phyloP scores from a whole-genome alignment of 2,888 invertebrate genomes.

The Andrena hattorfiana region DNA sequence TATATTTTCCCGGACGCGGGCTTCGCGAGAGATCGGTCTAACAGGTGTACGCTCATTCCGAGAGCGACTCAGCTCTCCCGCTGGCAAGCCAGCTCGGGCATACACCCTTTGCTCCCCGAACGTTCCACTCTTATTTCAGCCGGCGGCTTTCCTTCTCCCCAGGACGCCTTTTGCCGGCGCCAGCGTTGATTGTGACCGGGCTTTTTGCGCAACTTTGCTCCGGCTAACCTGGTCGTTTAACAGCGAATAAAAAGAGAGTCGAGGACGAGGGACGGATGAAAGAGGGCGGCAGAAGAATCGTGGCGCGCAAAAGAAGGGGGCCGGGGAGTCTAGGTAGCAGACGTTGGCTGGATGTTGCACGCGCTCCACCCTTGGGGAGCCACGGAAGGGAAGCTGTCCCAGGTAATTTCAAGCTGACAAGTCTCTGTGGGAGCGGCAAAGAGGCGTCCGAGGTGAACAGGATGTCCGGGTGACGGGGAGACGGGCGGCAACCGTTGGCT shows the following conservation, averaged over 20 bases:
- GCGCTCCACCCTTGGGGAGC: constrained; percentile 47
- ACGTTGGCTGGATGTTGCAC: constrained; percentile 22
- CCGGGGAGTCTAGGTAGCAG: constrained; percentile 6
- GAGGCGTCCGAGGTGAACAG: constrained; percentile 20
- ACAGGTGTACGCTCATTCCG: constrained; percentile 60
- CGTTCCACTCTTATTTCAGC: constrained; percentile 33
- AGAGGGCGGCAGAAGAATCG: constrained; percentile 9
- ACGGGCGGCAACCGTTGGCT: constrained; percentile 23
- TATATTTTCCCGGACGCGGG: constrained; percentile 33
- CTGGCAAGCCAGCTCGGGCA: constrained; percentile 17
- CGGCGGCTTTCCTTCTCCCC: constrained; percentile 38
- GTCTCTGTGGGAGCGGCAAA: neutral
- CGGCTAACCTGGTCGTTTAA: constrained; percentile 75
- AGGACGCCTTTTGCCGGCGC: constrained; percentile 9
- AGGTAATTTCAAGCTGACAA: constrained; percentile 59
- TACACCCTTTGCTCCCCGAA: constrained; percentile 16
- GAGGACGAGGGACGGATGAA: neutral
- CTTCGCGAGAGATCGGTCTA: constrained; percentile 38
- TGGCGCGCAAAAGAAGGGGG: constrained; percentile 4
- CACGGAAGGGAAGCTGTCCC: constrained; percentile 51
- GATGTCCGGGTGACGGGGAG: constrained; percentile 28
- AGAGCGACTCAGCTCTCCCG: constrained; percentile 13
- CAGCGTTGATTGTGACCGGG: constrained; percentile 76
- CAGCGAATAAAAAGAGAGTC: constrained; percentile 53
- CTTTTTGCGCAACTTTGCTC: constrained; percentile 71